Percentiles rank a stretch among this genome's conserved stretches.
Evolutionary conservation across 2,113 vertebrate genomes (phyloP).

Genomic region (Chamaetylas fuelleborni): DNA sequence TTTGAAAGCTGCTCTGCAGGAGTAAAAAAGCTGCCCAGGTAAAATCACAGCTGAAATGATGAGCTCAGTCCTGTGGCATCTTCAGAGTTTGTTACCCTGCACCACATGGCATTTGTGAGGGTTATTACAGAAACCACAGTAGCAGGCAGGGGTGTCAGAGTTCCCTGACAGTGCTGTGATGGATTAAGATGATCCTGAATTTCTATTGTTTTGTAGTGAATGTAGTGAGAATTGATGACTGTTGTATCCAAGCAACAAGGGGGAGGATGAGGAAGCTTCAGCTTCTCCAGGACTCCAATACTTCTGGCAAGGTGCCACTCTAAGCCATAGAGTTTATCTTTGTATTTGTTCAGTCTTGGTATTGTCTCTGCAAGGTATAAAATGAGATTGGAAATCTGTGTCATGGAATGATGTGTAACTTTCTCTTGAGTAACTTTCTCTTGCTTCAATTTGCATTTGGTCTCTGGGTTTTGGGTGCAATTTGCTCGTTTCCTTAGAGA

Average conservation of each 20-base stretch:
- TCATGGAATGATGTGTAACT: background rate
- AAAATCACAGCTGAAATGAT: background rate
- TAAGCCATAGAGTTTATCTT: background rate
- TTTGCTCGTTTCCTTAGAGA: fast-evolving
- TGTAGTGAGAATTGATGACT: conserved; percentile 48
- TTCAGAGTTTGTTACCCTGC: background rate
- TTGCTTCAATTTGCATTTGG: background rate
- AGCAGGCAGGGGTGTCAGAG: background rate
- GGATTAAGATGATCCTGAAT: conserved; percentile 62
- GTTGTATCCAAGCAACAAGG: conserved; percentile 33
- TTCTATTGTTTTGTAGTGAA: conserved; percentile 46
- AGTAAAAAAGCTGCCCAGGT: background rate
- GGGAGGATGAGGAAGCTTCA: conserved; percentile 6
- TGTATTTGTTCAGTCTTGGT: background rate
- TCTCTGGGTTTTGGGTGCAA: background rate
- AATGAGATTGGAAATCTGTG: background rate
- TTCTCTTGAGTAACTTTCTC: background rate
- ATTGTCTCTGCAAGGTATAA: background rate
- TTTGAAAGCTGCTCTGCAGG: background rate
- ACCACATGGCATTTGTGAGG: background rate
- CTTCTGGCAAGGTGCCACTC: background rate
- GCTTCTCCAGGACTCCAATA: background rate
- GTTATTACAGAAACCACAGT: background rate
- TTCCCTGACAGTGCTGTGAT: conserved; percentile 54
- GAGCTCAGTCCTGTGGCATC: background rate